These are phyloP conservation scores for Xylota sylvarum DNA, from an alignment of 2,888 invertebrate species.

Conservation along the genomic window DNA sequence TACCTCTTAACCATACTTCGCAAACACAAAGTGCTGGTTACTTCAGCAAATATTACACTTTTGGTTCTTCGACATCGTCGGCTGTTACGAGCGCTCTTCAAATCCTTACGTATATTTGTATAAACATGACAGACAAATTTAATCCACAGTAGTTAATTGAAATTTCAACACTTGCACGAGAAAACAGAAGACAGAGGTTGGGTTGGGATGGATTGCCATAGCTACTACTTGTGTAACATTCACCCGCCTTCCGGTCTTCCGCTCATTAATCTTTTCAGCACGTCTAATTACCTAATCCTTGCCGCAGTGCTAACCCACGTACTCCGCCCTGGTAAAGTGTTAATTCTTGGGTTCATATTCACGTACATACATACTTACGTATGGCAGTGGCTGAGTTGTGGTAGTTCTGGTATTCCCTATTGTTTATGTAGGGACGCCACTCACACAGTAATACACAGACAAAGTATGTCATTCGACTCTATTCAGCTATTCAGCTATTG, in stretches of 20 bases:
- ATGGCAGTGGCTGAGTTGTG: not conserved
- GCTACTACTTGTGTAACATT: not conserved
- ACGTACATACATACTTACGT: too few relatives aligned
- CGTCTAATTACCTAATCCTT: constrained; percentile 69
- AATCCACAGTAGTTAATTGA: constrained; percentile 65
- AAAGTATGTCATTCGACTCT: constrained; percentile 33
- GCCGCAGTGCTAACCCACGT: constrained; percentile 47
- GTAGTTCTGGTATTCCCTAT: constrained; percentile 15
- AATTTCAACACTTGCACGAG: constrained; percentile 63
- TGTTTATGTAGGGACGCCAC: not conserved
- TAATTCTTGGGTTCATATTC: constrained; percentile 43
- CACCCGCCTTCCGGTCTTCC: constrained; percentile 52
- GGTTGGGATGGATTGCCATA: constrained; percentile 4
- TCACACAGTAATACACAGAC: not conserved
- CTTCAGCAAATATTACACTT: constrained; percentile 58
- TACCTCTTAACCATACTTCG: constrained; percentile 23
- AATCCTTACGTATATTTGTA: constrained; percentile 30
- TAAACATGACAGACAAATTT: constrained; percentile 23
- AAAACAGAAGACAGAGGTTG: not conserved
- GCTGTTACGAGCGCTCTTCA: not conserved
- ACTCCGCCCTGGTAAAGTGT: constrained; percentile 39
- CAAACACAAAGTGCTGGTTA: constrained; percentile 50
- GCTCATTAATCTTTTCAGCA: constrained; percentile 72
- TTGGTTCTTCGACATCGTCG: constrained; percentile 6
- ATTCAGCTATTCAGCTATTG: constrained; percentile 53